Conservation (phyloP, 2,113 vertebrate genomes). For the Archilochus colubris region DNA sequence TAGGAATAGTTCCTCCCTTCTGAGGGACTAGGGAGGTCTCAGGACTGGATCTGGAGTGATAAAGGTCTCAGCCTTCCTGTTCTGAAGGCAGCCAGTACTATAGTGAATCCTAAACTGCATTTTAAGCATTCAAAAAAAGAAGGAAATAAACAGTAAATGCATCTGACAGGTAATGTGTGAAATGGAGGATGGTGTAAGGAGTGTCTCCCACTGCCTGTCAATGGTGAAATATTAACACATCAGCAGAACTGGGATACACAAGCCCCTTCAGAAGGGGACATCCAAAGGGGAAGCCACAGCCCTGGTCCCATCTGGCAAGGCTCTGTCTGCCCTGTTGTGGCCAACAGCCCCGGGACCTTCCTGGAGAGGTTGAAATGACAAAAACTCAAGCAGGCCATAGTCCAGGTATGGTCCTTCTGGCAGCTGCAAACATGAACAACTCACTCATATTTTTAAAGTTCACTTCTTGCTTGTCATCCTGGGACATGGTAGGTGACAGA, state of each 20-base stretch:
- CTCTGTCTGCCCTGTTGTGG: not conserved
- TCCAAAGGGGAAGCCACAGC: not conserved
- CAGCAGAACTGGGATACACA: not conserved
- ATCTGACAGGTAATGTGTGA: not conserved
- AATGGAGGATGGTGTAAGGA: not conserved
- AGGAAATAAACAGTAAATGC: not conserved
- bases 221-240: not conserved
- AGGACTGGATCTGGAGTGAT: not conserved
- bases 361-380: not conserved
- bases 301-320: not conserved
- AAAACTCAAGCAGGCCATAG: not conserved
- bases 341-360: not conserved
- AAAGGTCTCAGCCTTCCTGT: not conserved
- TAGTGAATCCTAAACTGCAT: not conserved
- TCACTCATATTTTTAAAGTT: not conserved
- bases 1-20: not conserved
- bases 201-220: not conserved
- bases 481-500: not conserved
- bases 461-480: not conserved
- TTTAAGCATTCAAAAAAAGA: not conserved
- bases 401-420: rapidly evolving
- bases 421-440: rapidly evolving
- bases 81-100: not conserved
- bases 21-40: not conserved
- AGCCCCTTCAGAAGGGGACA: not conserved